Percentiles rank a stretch among this genome's conserved stretches.
Evolutionary conservation across 2,888 invertebrate genomes (phyloP).

Genomic region (Perdita meconis): DNA sequence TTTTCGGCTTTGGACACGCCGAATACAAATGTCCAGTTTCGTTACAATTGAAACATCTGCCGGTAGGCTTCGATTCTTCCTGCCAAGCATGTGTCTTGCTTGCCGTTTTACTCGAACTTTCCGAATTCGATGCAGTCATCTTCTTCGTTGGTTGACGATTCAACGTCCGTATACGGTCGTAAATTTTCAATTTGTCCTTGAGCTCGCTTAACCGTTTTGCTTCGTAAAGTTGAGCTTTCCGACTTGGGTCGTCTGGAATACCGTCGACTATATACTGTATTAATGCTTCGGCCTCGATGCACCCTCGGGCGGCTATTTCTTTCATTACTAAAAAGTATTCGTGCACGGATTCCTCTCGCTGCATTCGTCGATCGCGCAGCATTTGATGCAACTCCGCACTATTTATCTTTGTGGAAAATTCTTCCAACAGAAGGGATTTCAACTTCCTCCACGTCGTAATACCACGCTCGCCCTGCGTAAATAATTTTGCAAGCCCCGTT

Average conservation of each 20-base stretch:
- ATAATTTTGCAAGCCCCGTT: constrained; percentile 10
- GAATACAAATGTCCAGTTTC: background rate
- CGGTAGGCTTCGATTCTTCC: background rate
- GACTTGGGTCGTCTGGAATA: constrained; percentile 7
- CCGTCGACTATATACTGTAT: constrained; percentile 31
- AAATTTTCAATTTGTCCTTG: constrained; percentile 15
- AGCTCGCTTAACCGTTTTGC: background rate
- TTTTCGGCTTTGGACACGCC: constrained; percentile 16
- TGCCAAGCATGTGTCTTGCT: background rate
- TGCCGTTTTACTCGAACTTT: background rate
- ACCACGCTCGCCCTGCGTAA: constrained; percentile 6
- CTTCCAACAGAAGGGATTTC: background rate
- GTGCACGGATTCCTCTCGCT: constrained; percentile 6
- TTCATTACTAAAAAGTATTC: constrained; percentile 25
- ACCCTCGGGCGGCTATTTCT: background rate
- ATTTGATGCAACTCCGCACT: constrained; percentile 16
- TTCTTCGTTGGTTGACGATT: background rate
- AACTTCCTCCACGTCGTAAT: constrained; percentile 9
- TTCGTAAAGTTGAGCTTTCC: constrained; percentile 1
- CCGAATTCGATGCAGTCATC: background rate
- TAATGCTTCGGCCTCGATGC: constrained; percentile 3
- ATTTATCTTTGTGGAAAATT: constrained; percentile 9
- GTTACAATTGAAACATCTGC: constrained; percentile 22
- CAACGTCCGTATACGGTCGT: background rate
- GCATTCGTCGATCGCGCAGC: background rate